Evolutionary conservation across 2,113 vertebrate species (phyloP), one percentile per base, ranked within the genome.

Genomic region (Coregonus clupeaformis): DNA sequence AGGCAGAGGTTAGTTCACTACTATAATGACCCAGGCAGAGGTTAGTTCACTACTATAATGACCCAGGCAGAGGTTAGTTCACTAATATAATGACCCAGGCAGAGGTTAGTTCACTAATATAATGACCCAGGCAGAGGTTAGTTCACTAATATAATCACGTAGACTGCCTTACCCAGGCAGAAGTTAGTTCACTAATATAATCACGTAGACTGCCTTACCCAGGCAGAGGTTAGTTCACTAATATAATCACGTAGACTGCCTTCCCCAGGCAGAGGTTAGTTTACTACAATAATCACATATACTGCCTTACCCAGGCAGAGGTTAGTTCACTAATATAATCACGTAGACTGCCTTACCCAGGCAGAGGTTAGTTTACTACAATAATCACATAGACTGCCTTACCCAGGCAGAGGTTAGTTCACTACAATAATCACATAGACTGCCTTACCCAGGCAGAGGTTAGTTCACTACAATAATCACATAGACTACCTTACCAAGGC

Each of bases 121-220:
- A 3, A 47, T 22, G 20, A 60, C 57, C 30, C 30, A 6, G 30
- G 30, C 30, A 32, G 30, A 32, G 30, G 30, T 32, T 32, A 32
- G 30, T n/a, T n/a, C n/a, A n/a, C n/a, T 27, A 27, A 1, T 27
- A 27, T 27, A 27, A 27, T 27, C 27, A 27, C 27, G 3, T 66
- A n/a, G n/a, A 16, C 72, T 30, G 65, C 27, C 1, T 27, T 27
- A 27, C 27, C 27, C 27, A 27, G 27, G 27, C 27, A 27, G 27
- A 27, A n/a, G n/a, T n/a, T n/a, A n/a, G n/a, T n/a, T n/a, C n/a
- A n/a, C n/a, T n/a, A n/a, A n/a, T n/a, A n/a, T n/a, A n/a, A n/a
- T n/a, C n/a, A n/a, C n/a, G n/a, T n/a, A n/a, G n/a, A 99, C 91
- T 99, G 98, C 91, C 94, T 99, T 88, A 97, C 95, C 0, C 93